phyloP scores from a whole-genome alignment of 2,888 invertebrate species.

The Mythimna lalbum region DNA sequence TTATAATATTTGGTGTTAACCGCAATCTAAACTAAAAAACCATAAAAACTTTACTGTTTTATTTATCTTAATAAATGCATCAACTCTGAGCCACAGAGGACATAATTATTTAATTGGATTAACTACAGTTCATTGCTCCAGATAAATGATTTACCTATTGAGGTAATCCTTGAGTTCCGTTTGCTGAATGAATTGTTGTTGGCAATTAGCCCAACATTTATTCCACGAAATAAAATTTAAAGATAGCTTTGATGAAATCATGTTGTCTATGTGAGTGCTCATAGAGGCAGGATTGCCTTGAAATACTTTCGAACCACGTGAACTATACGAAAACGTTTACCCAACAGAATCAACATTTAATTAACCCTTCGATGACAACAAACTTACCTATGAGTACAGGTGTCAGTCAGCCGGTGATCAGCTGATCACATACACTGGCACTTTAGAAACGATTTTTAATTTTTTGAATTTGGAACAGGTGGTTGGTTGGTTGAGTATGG shows the following conservation, averaged over 20 bases:
- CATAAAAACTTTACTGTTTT: background rate
- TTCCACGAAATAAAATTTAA: slow-evolving; percentile 39
- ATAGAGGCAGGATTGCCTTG: slow-evolving; percentile 87
- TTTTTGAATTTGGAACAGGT: slow-evolving; percentile 53
- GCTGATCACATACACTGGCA: slow-evolving; percentile 60
- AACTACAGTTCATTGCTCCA: slow-evolving; percentile 20
- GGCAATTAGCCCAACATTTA: slow-evolving; percentile 40
- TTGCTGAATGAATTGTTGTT: slow-evolving; percentile 24
- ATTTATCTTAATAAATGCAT: background rate
- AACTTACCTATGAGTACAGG: slow-evolving; percentile 78
- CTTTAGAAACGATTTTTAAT: slow-evolving; percentile 49
- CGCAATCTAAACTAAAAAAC: slow-evolving; percentile 7
- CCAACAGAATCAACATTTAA: slow-evolving; percentile 80
- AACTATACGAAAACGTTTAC: slow-evolving; percentile 87
- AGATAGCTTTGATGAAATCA: slow-evolving; percentile 65
- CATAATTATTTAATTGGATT: background rate
- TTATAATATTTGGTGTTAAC: slow-evolving; percentile 4
- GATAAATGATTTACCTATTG: slow-evolving; percentile 13
- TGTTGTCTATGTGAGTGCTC: slow-evolving; percentile 71
- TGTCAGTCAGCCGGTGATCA: slow-evolving; percentile 62
- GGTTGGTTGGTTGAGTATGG: slow-evolving; percentile 64
- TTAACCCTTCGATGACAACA: slow-evolving; percentile 68
- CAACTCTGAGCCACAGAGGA: slow-evolving; percentile 16
- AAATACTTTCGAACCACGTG: slow-evolving; percentile 89
- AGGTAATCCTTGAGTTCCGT: slow-evolving; percentile 39